These are phyloP conservation scores for Clupea harengus DNA, from an alignment of 2,113 vertebrate species.

Conservation along the genomic window DNA sequence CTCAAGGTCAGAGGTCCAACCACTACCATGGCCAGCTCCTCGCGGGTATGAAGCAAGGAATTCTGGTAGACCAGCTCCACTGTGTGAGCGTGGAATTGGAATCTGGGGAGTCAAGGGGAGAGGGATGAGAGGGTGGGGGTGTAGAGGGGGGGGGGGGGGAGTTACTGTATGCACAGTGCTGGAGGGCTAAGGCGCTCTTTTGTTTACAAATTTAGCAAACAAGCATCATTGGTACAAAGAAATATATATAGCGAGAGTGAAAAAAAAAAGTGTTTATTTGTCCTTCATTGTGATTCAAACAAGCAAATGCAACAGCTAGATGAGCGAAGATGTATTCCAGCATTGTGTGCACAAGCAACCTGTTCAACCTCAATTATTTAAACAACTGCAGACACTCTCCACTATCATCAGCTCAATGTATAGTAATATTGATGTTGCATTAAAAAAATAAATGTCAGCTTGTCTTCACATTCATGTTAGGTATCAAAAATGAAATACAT, in stretches of 20 bases:
- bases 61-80: constrained; percentile 87
- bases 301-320: background rate
- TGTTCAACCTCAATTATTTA: background rate
- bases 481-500: background rate
- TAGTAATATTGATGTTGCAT: background rate
- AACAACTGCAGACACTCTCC: background rate
- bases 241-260: background rate
- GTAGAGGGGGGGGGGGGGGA: background rate
- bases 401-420: background rate
- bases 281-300: background rate
- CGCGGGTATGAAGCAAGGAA: constrained; percentile 78
- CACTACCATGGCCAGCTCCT: constrained; percentile 84
- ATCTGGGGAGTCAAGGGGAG: constrained; percentile 67
- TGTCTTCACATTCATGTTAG: background rate
- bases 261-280: background rate
- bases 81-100: constrained; percentile 79
- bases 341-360: background rate
- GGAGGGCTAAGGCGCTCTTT: constrained; percentile 1
- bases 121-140: constrained; percentile 12
- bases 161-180: background rate
- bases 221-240: background rate
- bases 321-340: background rate
- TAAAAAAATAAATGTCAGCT: background rate
- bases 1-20: constrained; percentile 90
- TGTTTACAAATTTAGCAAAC: background rate